phyloP scores from a whole-genome alignment of 1,140 invertebrate genomes.

The Harlomillsia oculata region DNA sequence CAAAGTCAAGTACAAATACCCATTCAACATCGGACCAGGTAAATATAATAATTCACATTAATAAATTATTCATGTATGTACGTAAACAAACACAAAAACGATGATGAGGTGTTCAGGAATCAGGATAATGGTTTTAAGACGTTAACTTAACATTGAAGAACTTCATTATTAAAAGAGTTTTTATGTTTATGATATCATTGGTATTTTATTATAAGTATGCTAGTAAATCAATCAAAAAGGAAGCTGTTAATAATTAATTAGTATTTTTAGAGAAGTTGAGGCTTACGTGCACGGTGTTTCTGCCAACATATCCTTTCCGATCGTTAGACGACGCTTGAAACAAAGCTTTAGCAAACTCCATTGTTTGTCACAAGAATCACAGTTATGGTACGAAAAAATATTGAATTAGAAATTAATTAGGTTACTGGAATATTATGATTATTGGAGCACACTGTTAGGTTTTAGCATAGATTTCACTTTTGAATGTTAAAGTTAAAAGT shows the following conservation, averaged over 20 bases:
- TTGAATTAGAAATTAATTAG: too few relatives aligned
- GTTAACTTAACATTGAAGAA: neutral
- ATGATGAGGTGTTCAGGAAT: neutral
- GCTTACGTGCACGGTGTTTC: slow-evolving; percentile 29
- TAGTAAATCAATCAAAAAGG: neutral
- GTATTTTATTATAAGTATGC: neutral
- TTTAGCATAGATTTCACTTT: too few relatives aligned
- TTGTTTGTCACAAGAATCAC: too few relatives aligned
- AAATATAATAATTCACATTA: too few relatives aligned
- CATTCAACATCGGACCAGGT: neutral
- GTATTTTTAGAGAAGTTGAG: neutral
- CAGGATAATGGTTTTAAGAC: neutral
- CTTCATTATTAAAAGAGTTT: neutral
- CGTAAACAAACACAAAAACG: too few relatives aligned
- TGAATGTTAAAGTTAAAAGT: too few relatives aligned
- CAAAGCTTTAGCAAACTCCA: slow-evolving; percentile 34
- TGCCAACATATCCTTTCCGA: slow-evolving; percentile 30
- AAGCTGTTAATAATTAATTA: neutral
- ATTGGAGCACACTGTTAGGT: too few relatives aligned
- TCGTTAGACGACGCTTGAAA: slow-evolving; percentile 27
- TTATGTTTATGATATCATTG: neutral
- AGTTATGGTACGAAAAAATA: too few relatives aligned
- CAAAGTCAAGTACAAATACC: too few relatives aligned
- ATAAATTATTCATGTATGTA: too few relatives aligned
- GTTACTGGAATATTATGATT: too few relatives aligned